Evolutionary conservation across 1,140 invertebrate species (phyloP).

Genomic region (Leptonema lineaticorne): DNA sequence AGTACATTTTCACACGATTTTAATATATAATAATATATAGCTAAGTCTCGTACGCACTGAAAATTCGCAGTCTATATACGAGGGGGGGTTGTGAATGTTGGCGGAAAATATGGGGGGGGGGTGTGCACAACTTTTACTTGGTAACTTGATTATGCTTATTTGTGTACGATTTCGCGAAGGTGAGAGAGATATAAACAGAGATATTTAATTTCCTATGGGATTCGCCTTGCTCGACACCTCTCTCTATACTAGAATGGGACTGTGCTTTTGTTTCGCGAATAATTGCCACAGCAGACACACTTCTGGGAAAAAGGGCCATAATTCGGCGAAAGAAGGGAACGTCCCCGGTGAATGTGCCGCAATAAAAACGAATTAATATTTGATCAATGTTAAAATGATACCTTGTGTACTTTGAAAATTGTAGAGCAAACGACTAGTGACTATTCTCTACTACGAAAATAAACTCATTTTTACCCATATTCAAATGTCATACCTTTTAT

Average conservation of each 20-base stretch:
- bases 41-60: too few species aligned
- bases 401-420: background rate
- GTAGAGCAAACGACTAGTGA: too few species aligned
- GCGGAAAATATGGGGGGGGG: too few species aligned
- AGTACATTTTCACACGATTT: too few species aligned
- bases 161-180: constrained; percentile 32
- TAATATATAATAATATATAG: too few species aligned
- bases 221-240: constrained; percentile 13
- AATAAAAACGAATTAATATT: constrained; percentile 19
- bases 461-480: too few species aligned
- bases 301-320: constrained; percentile 18
- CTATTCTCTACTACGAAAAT: too few species aligned
- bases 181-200: constrained; percentile 30
- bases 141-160: constrained; percentile 40
- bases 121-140: constrained; percentile 16
- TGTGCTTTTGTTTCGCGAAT: constrained; percentile 22
- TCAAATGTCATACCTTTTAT: too few species aligned
- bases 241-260: constrained; percentile 23
- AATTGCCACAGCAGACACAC: constrained; percentile 26
- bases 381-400: background rate
- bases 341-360: background rate
- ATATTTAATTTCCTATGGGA: constrained; percentile 39
- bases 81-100: too few species aligned
- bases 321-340: background rate
- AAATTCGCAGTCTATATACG: too few species aligned